Percentiles rank a stretch among this genome's conserved stretches.
These are phyloP conservation scores for Lerema accius DNA, from an alignment of 1,140 invertebrate species.

Conservation along the genomic window DNA sequence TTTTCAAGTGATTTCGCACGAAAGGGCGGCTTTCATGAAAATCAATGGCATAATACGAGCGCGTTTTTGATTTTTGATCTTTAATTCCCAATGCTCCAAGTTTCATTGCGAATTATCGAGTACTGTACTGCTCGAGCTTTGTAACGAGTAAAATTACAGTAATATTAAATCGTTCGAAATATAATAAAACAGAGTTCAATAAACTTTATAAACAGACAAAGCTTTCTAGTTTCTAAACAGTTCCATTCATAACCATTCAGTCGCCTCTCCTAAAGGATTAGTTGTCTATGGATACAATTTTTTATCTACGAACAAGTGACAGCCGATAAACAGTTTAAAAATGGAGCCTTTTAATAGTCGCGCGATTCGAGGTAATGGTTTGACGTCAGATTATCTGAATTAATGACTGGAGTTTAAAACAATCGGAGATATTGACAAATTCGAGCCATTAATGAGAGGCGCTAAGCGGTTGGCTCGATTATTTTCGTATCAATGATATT, in stretches of 20 bases:
- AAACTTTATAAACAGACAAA: background rate
- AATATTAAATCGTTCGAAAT: too few relatives aligned
- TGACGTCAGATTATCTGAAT: conserved; percentile 68
- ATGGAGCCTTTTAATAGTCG: conserved; percentile 72
- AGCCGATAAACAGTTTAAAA: conserved; percentile 70
- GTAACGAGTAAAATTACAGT: too few relatives aligned
- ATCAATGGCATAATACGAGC: conserved; percentile 26
- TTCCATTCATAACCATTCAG: conserved; percentile 5
- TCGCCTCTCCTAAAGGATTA: conserved; percentile 28
- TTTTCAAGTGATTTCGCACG: conserved; percentile 36
- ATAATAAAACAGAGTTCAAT: background rate
- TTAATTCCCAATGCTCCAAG: conserved; percentile 28
- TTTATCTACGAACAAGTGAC: conserved; percentile 61
- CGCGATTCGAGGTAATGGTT: conserved; percentile 67
- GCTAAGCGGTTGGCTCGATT: conserved; percentile 49
- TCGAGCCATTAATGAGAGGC: conserved; percentile 53
- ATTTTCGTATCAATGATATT: conserved; percentile 36
- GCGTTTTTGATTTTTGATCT: conserved; percentile 30
- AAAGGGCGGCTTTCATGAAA: conserved; percentile 29
- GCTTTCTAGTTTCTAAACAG: background rate
- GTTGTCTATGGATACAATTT: conserved; percentile 29
- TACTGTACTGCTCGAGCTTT: background rate
- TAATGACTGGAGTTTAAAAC: conserved; percentile 59
- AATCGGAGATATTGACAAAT: conserved; percentile 69
- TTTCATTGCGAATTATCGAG: background rate